Conservation (phyloP, 2,797 vertebrate genomes). For the Ceryle rudis region DNA sequence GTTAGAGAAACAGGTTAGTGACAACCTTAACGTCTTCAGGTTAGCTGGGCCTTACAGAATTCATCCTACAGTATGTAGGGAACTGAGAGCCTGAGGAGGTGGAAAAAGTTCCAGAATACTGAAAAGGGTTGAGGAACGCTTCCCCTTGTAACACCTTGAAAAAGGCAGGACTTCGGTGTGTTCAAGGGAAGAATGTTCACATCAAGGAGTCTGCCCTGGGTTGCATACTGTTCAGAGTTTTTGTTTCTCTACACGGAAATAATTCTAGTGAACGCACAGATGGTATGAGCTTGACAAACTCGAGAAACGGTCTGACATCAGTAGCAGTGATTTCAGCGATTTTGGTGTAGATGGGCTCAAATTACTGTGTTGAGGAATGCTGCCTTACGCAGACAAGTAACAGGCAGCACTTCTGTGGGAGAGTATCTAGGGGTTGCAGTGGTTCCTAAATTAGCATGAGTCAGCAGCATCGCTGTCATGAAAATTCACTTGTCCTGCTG, state of each 20-base stretch:
- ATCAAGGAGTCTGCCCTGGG: background rate
- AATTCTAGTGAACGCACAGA: background rate
- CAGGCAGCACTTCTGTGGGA: background rate
- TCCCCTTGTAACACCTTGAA: background rate
- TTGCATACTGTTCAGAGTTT: background rate
- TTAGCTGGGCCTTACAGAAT: background rate
- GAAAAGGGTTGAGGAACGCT: background rate
- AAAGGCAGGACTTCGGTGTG: background rate
- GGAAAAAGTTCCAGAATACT: background rate
- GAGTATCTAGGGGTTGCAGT: background rate
- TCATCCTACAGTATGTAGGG: background rate
- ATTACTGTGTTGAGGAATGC: background rate
- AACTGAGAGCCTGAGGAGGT: background rate
- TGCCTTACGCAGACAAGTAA: background rate
- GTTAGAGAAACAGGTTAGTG: conserved; percentile 7
- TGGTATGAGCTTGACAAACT: background rate
- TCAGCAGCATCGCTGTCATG: conserved; percentile 19
- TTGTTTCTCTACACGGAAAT: background rate
- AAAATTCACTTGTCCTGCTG: conserved; percentile 22
- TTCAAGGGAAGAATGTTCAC: background rate
- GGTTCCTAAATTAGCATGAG: conserved; percentile 11
- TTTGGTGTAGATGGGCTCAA: background rate
- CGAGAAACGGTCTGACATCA: background rate
- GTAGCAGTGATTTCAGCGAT: background rate
- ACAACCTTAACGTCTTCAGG: background rate